Percentiles rank a stretch among this genome's conserved stretches.
These are phyloP conservation scores for Speoplatyrhinus poulsoni DNA, from an alignment of 2,113 vertebrate genomes.

Conservation along the genomic window DNA sequence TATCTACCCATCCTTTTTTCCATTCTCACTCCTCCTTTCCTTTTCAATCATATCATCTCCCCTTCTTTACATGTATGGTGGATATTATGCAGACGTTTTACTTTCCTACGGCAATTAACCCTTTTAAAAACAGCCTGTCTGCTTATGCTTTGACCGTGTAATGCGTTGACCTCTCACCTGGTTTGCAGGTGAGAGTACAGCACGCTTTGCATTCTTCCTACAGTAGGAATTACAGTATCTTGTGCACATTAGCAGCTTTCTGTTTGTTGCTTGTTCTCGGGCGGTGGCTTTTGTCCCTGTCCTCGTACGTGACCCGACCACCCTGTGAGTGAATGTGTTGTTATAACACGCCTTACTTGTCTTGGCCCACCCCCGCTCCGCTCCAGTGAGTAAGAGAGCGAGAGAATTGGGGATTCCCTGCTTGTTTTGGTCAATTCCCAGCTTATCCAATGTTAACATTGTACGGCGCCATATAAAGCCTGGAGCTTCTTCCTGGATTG, in stretches of 20 bases:
- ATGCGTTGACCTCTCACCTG: too few relatives aligned
- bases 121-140: too few relatives aligned
- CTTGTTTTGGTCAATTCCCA: constrained; percentile 27
- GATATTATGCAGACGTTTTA: too few relatives aligned
- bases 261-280: too few relatives aligned
- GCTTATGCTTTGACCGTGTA: too few relatives aligned
- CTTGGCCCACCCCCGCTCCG: constrained; percentile 52
- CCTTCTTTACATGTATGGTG: too few relatives aligned
- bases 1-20: constrained; percentile 63
- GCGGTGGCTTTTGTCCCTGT: constrained; percentile 41
- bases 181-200: too few relatives aligned
- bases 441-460: too few relatives aligned
- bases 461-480: not conserved
- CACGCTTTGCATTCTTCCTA: too few relatives aligned
- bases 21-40: constrained; percentile 54
- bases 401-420: constrained; percentile 45
- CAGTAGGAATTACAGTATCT: not conserved
- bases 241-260: not conserved
- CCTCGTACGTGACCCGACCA: constrained; percentile 39
- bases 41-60: too few relatives aligned
- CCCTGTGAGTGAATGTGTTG: constrained; percentile 48
- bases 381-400: constrained; percentile 28
- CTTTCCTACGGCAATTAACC: too few relatives aligned
- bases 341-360: constrained; percentile 61
- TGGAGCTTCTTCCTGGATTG: not conserved